A percentile compares a stretch with the other conserved stretches of the same genome.
phyloP scores from a whole-genome alignment of 2,113 vertebrate species.

The Callithrix jacchus region DNA sequence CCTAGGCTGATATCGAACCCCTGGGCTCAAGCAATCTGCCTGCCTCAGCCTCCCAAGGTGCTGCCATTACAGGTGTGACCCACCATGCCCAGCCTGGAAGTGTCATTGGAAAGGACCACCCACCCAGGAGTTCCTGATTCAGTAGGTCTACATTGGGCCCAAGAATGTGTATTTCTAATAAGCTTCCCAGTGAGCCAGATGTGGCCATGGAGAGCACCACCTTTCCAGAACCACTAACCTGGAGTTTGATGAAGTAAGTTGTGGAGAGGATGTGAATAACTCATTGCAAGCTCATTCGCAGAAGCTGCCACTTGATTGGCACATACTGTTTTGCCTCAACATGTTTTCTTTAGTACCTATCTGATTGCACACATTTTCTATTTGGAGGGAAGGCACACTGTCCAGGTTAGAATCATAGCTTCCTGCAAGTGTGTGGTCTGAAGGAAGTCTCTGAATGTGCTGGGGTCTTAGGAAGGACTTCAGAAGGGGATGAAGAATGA shows the following conservation, averaged over 20 bases:
- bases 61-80: no score
- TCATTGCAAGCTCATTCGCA: neutral
- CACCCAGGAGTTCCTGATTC: neutral
- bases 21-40: no score
- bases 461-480: no score
- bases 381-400: neutral
- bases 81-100: no score
- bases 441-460: neutral
- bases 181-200: neutral
- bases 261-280: rapidly evolving
- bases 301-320: neutral
- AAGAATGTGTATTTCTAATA: neutral
- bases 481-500: neutral
- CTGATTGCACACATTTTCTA: neutral
- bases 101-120: no score
- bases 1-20: no score
- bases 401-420: neutral
- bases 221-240: neutral
- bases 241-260: neutral
- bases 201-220: neutral
- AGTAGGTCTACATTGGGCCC: no score
- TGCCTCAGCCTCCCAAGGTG: no score
- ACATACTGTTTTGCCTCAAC: neutral
- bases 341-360: neutral
- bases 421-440: neutral